Conservation (phyloP, 2,888 invertebrate genomes). For the Lobophora halterata region DNA sequence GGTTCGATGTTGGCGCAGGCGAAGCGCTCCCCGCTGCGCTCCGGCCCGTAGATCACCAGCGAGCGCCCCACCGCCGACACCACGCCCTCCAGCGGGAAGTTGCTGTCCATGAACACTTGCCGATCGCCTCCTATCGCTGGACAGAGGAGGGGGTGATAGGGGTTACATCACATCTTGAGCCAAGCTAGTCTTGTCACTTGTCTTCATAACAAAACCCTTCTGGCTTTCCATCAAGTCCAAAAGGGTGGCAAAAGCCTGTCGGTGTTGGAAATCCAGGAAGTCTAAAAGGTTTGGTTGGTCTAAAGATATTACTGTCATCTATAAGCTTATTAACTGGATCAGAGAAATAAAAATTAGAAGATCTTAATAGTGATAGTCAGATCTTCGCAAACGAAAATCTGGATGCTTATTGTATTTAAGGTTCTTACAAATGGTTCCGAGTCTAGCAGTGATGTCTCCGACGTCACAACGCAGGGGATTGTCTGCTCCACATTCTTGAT, state of each 20-base stretch:
- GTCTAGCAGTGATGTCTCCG: conserved; percentile 92
- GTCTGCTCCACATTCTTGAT: conserved; percentile 92
- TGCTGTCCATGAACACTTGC: conserved; percentile 90
- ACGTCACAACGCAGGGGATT: conserved; percentile 95
- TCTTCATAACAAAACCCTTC: too few species aligned
- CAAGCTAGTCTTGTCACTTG: too few species aligned
- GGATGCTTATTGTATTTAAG: neutral
- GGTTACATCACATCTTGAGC: neutral
- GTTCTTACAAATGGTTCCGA: conserved; percentile 87
- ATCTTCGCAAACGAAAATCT: too few species aligned
- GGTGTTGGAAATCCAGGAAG: too few species aligned
- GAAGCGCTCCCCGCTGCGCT: conserved; percentile 85
- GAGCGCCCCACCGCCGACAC: conserved; percentile 91
- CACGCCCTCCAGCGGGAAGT: conserved; percentile 91
- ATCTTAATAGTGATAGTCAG: too few species aligned
- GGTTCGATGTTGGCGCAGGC: conserved; percentile 96
- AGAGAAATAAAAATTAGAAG: neutral
- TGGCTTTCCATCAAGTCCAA: too few species aligned
- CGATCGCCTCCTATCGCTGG: conserved; percentile 87
- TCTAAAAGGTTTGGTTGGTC: too few species aligned
- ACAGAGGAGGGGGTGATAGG: too few species aligned
- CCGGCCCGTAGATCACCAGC: conserved; percentile 90
- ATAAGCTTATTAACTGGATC: too few species aligned
- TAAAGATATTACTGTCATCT: too few species aligned
- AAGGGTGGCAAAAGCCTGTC: too few species aligned